These are phyloP conservation scores for Tetropium fuscum DNA, from an alignment of 2,888 invertebrate genomes.

Conservation along the genomic window DNA sequence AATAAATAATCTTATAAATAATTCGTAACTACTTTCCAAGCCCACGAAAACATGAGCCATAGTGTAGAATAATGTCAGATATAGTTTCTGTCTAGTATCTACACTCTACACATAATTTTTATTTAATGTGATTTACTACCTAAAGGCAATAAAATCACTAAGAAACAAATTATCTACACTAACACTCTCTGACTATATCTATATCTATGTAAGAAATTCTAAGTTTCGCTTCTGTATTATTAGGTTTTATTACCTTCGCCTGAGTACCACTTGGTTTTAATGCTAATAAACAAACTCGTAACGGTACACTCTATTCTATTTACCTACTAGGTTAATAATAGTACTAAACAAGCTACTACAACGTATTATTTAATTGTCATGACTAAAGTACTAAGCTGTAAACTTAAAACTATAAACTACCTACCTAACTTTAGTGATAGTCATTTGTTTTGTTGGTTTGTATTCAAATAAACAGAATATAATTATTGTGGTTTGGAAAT, in stretches of 20 bases:
- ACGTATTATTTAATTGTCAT: background rate
- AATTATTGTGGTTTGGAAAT: no score
- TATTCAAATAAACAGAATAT: no score
- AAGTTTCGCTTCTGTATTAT: conserved; percentile 7
- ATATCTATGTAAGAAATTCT: conserved; percentile 13
- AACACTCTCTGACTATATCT: conserved; percentile 18
- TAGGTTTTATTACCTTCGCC: background rate
- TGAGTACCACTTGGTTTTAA: background rate
- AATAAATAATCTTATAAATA: no score
- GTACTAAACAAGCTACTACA: conserved; percentile 2
- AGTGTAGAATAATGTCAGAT: no score
- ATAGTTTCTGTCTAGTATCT: no score
- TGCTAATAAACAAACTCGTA: conserved; percentile 8
- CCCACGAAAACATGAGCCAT: no score
- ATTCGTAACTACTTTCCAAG: no score
- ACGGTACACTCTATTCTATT: conserved; percentile 6
- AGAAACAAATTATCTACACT: conserved; percentile 1
- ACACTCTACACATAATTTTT: no score
- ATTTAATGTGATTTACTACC: background rate
- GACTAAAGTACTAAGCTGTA: background rate
- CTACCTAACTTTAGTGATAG: background rate
- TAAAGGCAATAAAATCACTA: background rate
- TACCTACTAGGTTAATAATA: conserved; percentile 4
- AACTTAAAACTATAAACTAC: conserved; percentile 5
- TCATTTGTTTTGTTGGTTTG: background rate